Conservation (phyloP, 1,140 invertebrate genomes). For the Drosophila kurseongensis region DNA sequence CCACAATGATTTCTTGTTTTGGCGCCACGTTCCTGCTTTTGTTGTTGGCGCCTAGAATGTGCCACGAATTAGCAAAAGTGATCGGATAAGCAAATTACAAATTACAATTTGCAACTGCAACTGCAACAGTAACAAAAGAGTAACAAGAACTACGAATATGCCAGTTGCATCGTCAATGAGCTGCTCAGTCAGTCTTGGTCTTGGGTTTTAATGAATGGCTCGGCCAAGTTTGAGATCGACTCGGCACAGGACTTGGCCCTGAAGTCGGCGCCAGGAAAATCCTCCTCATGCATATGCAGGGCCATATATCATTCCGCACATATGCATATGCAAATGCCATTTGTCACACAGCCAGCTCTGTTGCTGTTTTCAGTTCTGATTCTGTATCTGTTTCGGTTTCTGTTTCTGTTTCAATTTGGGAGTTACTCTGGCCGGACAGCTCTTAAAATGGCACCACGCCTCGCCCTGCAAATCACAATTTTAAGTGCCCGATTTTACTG, state of each 20-base stretch:
- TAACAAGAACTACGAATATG: slow-evolving; percentile 41
- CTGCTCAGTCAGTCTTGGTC: slow-evolving; percentile 19
- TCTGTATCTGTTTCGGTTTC: not conserved
- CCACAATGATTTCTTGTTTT: slow-evolving; percentile 61
- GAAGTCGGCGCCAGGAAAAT: slow-evolving; percentile 46
- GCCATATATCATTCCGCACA: slow-evolving; percentile 65
- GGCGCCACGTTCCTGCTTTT: slow-evolving; percentile 59
- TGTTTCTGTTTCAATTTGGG: not conserved
- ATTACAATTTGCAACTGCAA: slow-evolving; percentile 20
- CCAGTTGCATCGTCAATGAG: slow-evolving; percentile 67
- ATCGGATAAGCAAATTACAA: slow-evolving; percentile 70
- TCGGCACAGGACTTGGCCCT: slow-evolving; percentile 53
- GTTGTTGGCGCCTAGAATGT: slow-evolving; percentile 74
- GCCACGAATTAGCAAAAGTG: slow-evolving; percentile 78
- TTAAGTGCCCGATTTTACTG: slow-evolving; percentile 59
- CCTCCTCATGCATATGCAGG: slow-evolving; percentile 68
- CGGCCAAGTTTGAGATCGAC: slow-evolving; percentile 4
- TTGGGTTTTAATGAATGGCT: slow-evolving; percentile 69
- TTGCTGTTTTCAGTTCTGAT: not conserved
- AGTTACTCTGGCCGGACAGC: slow-evolving; percentile 22
- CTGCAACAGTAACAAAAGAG: slow-evolving; percentile 20
- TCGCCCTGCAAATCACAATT: slow-evolving; percentile 52
- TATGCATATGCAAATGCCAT: slow-evolving; percentile 60
- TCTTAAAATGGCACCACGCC: slow-evolving; percentile 72
- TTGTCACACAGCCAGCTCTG: slow-evolving; percentile 35